Evolutionary conservation across 2,888 invertebrate species (phyloP), one percentile per base, ranked within the genome.

Genomic region (Mimumesa dahlbomi): DNA sequence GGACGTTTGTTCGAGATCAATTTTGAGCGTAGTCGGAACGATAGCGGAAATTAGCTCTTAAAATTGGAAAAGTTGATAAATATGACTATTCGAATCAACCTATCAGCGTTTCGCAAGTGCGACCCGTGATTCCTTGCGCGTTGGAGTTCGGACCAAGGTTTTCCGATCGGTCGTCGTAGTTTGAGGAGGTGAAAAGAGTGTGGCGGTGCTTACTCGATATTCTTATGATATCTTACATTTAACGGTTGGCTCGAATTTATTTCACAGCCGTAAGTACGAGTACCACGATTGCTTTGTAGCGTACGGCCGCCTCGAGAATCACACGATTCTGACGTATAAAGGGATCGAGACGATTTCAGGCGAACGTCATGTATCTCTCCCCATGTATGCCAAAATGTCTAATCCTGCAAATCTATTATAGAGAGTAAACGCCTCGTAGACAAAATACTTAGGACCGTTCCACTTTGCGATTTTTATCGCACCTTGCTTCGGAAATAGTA

Each of bases 181-280:
- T 77, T 42, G 64, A 57, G 48, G 62, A 72, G 62, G 73, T 70
- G 72, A 76, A 74, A 77, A 81, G 74, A 72, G 64, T 83, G 74
- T 68, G 74, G 74, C 69, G 76, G 83, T 80, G 71, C 64, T 69
- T 74, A 64, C 58, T 62, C 48, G 63, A 65, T 79, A 70, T 77
- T 82, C 84, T 78, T 82, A 85, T 86, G 82, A 84, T 70, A 85
- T 84, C 84, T 82, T 77, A 83, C 75, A 82, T 71, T 75, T 85
- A 82, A 84, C 76, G 75, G 58, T 79, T 73, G 74, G 67, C 63
- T 67, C 77, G 77, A 79, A 81, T 73, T 71, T 77, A 77, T 69
- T 79, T 73, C 64, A 75, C 78, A 86, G 79, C 73, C 83, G 87
- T 87, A 80, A 87, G 87, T 87, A 84, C 25, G 16, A 21, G n/a